Evolutionary conservation across 2,113 vertebrate genomes (phyloP), one percentile per base, ranked within the genome.

Genomic region (Sorex fumeus): DNA sequence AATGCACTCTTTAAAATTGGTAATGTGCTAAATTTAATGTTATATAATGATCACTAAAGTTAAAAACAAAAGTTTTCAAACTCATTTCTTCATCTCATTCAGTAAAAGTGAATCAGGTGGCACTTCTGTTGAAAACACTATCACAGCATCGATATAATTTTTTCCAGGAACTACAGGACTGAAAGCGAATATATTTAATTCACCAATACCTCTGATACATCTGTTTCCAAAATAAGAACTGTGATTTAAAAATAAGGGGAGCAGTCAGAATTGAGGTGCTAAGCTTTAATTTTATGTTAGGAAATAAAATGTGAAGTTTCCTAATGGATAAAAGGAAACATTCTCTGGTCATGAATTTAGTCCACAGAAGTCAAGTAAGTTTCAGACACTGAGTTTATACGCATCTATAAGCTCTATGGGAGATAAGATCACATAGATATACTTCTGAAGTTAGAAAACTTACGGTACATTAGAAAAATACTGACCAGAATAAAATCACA

Each of bases 291-390:
- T 36, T 82, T 77, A 77, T 47, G n/a, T 70, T 92, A 95, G 75
- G 28, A 93, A 57, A 91, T 1, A 4, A 76, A 90, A 66, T 67
- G 77, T 50, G 50, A 81, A 85, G 91, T 74, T 21, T 23, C 57
- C 84, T 77, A 69, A 45, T 75, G 74, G 36, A 75, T 90, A 71
- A 67, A 82, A 85, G 50, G 30, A 93, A 92, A 84, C 53, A 57
- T 19, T 32, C 4, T 7, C 23, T 67, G 34, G 15, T 70, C 69
- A 84, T 87, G 76, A 84, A 93, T 88, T 53, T 34, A 43, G 12
- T 66, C 21, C 19, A 69, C 15, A 76, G 43, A 1, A 36, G 87
- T 72, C 32, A 84, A 76, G 53, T 66, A 2, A 80, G 23, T 47
- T 93, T 0, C 23, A 53, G 11, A 1, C 9, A 43, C 40, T 80